These are phyloP conservation scores for Sardina pilchardus DNA, from an alignment of 2,113 vertebrate species.

Conservation along the genomic window DNA sequence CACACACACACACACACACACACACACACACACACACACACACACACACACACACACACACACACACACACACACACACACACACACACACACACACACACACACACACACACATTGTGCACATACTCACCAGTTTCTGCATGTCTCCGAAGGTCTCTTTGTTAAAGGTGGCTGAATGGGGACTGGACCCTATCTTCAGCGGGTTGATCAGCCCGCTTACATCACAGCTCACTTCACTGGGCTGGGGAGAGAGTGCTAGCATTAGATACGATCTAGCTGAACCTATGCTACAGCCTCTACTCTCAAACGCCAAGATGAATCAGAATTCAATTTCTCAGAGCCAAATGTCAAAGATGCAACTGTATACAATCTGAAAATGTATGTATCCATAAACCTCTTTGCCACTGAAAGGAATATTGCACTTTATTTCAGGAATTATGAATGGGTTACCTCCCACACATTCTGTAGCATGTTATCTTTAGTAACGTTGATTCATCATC, in stretches of 20 bases:
- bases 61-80: conserved; percentile 82
- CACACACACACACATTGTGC: conserved; percentile 51
- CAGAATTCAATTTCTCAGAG: neutral
- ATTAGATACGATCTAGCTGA: neutral
- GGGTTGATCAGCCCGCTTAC: conserved; percentile 64
- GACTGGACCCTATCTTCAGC: conserved; percentile 66
- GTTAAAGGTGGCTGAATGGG: conserved; percentile 64
- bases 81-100: conserved; percentile 82
- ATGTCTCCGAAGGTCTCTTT: conserved; percentile 71
- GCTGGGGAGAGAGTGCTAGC: neutral
- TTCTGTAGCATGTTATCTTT: neutral
- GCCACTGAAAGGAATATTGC: neutral
- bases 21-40: conserved; percentile 82
- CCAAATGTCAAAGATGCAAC: no score
- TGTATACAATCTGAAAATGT: no score
- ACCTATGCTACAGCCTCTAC: neutral
- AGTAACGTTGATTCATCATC: neutral
- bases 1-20: conserved; percentile 81
- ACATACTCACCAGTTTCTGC: conserved; percentile 61
- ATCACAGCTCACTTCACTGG: conserved; percentile 69
- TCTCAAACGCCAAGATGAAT: neutral
- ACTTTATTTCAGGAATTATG: neutral
- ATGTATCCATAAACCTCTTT: neutral
- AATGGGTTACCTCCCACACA: neutral
- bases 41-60: conserved; percentile 82